Percentiles rank a stretch among this genome's conserved stretches.
phyloP scores from a whole-genome alignment of 2,888 invertebrate genomes.

The Dicranocentrus wangi region DNA sequence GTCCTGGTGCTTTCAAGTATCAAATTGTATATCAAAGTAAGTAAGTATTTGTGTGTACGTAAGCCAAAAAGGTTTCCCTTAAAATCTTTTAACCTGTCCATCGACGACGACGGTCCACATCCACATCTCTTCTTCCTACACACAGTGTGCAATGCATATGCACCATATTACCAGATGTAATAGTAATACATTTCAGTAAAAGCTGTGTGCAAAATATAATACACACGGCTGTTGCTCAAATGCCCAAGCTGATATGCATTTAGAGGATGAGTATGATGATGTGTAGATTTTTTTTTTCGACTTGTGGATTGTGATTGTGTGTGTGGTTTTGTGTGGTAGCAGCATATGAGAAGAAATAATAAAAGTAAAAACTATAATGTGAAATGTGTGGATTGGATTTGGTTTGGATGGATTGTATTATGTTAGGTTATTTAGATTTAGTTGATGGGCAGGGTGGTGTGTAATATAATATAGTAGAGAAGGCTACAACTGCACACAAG shows the following conservation, averaged over 20 bases:
- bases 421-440: not conserved
- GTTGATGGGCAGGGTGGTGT: no score
- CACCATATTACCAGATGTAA: not conserved
- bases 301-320: conserved; percentile 28
- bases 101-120: not conserved
- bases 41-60: no score
- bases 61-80: no score
- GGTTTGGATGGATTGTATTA: not conserved
- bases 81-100: conserved; percentile 4
- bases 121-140: no score
- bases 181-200: not conserved
- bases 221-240: not conserved
- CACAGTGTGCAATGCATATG: not conserved
- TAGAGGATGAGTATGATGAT: conserved; percentile 20
- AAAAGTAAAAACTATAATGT: no score
- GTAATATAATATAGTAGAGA: no score
- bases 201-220: not conserved
- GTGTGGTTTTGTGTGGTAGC: not conserved
- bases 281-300: conserved; percentile 34
- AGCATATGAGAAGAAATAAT: no score
- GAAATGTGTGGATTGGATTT: not conserved
- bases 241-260: no score
- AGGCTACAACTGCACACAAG: no score
- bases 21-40: no score
- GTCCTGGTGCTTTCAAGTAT: no score